Percentiles rank a stretch among this genome's conserved stretches.
phyloP scores from a whole-genome alignment of 1,140 invertebrate species.

The Heterodera carotae region DNA sequence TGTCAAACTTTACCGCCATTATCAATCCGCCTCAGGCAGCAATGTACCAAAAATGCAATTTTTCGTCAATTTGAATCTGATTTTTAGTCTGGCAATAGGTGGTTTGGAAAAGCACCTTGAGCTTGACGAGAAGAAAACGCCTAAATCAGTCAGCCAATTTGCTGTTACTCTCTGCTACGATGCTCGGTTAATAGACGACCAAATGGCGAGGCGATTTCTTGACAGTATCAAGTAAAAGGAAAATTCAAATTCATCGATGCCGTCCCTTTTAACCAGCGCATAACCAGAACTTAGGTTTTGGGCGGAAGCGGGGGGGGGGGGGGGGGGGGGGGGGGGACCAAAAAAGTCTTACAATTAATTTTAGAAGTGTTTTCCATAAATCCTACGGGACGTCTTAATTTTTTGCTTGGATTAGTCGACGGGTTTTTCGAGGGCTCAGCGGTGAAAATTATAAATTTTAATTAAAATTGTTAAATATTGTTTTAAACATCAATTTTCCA shows the following conservation, averaged over 20 bases:
- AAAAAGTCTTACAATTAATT: too few relatives aligned
- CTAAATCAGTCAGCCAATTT: constrained; percentile 16
- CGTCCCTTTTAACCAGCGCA: too few relatives aligned
- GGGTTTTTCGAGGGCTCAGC: too few relatives aligned
- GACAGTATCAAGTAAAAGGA: constrained; percentile 17
- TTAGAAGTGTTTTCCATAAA: too few relatives aligned
- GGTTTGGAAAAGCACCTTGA: neutral
- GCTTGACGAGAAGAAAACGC: neutral
- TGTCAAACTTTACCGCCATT: constrained; percentile 73
- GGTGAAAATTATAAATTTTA: too few relatives aligned
- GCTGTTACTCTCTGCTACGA: constrained; percentile 50
- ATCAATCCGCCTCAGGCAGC: constrained; percentile 75
- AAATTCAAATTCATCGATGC: too few relatives aligned
- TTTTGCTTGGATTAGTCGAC: too few relatives aligned
- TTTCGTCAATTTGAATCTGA: neutral
- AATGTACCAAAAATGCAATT: constrained; percentile 67
- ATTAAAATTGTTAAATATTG: too few relatives aligned
- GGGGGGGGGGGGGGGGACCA: too few relatives aligned
- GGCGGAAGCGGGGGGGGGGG: too few relatives aligned
- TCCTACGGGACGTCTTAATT: too few relatives aligned
- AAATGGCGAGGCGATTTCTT: constrained; percentile 42
- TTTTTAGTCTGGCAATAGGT: neutral
- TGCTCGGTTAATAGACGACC: constrained; percentile 43
- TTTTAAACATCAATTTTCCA: neutral
- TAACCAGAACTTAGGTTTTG: too few relatives aligned